phyloP scores from a whole-genome alignment of 1,140 invertebrate species.

The Acyrthosiphon pisum region DNA sequence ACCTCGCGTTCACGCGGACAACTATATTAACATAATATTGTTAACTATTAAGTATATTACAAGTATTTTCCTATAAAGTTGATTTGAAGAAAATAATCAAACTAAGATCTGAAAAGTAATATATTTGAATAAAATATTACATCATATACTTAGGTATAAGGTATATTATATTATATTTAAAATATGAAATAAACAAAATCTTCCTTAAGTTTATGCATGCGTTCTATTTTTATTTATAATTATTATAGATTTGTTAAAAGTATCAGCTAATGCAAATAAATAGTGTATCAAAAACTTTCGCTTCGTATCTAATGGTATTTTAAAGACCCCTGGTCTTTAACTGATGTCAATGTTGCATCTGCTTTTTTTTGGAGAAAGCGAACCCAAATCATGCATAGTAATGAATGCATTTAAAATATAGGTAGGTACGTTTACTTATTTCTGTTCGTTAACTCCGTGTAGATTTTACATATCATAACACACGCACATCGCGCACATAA shows the following conservation, averaged over 20 bases:
- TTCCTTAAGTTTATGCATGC: not conserved
- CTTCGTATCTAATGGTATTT: not conserved
- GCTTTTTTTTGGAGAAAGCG: constrained; percentile 23
- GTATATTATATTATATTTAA: not conserved
- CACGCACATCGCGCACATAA: not conserved
- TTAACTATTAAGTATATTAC: not conserved
- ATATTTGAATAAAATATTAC: not conserved
- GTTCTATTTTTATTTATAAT: not conserved
- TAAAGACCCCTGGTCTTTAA: constrained; percentile 6
- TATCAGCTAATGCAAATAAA: not conserved
- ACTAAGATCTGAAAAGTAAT: not conserved
- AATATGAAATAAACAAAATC: not conserved
- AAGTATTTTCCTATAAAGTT: not conserved
- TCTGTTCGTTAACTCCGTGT: not conserved
- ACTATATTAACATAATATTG: not conserved
- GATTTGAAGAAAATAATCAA: not conserved
- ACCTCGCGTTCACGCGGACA: not conserved
- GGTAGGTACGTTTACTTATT: not conserved
- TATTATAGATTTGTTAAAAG: not conserved
- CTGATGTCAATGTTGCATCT: not conserved
- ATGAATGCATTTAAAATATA: not conserved
- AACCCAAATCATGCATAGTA: not conserved
- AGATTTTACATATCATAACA: not conserved
- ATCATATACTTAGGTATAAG: not conserved
- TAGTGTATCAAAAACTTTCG: constrained; percentile 2